Evolutionary conservation across 2,797 vertebrate species (phyloP).

Genomic region (Pristis pectinata): DNA sequence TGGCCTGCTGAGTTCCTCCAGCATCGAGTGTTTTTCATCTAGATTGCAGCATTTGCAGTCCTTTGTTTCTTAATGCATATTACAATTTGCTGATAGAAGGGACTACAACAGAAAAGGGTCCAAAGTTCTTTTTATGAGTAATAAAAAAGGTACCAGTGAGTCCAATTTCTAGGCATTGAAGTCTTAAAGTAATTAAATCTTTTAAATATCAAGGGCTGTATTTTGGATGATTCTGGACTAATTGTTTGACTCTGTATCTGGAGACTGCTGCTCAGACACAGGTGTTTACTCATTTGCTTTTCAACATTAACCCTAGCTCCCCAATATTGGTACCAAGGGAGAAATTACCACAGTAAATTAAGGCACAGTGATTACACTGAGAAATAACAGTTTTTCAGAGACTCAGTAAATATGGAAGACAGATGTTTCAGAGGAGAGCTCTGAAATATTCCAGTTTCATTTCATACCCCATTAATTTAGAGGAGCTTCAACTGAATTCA

Average conservation of each 20-base stretch:
- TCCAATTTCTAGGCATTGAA: not conserved
- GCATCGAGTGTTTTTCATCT: too few species aligned
- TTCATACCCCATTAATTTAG: not conserved
- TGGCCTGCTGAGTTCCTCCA: too few species aligned
- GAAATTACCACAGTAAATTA: constrained; percentile 12
- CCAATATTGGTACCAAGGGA: constrained; percentile 2
- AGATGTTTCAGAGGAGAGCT: not conserved
- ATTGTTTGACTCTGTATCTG: not conserved
- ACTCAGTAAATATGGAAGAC: not conserved
- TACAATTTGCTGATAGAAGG: too few species aligned
- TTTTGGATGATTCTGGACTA: not conserved
- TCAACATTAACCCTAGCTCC: not conserved
- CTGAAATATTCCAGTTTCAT: not conserved
- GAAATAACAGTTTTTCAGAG: not conserved
- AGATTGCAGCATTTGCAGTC: too few species aligned
- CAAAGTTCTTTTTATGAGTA: too few species aligned
- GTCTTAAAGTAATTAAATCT: not conserved
- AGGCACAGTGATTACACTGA: not conserved
- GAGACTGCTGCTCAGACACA: not conserved
- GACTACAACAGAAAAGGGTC: too few species aligned
- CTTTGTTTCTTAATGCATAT: too few species aligned
- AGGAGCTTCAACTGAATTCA: not conserved
- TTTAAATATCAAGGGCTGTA: not conserved
- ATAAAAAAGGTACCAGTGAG: too few species aligned
- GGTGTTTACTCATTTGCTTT: not conserved